phyloP scores from a whole-genome alignment of 2,797 vertebrate species.

The Chelon auratus region DNA sequence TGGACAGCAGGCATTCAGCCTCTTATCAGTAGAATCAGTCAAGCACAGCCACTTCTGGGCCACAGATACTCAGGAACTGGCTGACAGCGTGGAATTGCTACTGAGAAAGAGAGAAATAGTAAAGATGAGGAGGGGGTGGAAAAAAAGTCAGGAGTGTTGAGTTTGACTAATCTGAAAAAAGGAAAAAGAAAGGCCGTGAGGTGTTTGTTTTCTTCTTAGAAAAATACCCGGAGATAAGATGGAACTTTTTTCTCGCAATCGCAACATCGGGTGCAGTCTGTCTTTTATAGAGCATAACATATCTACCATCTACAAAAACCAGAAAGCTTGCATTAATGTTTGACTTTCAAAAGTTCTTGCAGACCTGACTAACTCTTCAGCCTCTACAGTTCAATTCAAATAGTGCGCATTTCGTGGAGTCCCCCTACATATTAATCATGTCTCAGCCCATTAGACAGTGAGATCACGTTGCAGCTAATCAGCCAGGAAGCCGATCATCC shows the following conservation, averaged over 20 bases:
- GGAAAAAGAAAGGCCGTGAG: slow-evolving; percentile 16
- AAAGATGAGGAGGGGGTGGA: slow-evolving; percentile 49
- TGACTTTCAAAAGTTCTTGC: slow-evolving; percentile 72
- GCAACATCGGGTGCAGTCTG: slow-evolving; percentile 41
- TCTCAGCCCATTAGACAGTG: slow-evolving; percentile 53
- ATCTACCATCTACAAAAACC: slow-evolving; percentile 62
- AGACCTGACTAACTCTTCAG: slow-evolving; percentile 32
- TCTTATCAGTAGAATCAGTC: slow-evolving; percentile 79
- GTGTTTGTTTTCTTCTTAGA: slow-evolving; percentile 57
- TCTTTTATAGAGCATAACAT: slow-evolving; percentile 31
- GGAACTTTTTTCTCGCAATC: slow-evolving; percentile 52
- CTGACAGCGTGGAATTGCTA: slow-evolving; percentile 71
- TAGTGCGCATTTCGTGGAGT: slow-evolving; percentile 35
- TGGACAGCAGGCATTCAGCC: slow-evolving; percentile 70
- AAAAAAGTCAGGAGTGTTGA: slow-evolving; percentile 9
- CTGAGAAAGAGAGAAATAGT: slow-evolving; percentile 61
- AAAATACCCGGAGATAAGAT: slow-evolving; percentile 58
- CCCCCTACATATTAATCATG: slow-evolving; percentile 42
- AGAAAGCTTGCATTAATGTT: slow-evolving; percentile 25
- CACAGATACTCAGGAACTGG: slow-evolving; percentile 72
- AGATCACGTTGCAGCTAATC: slow-evolving; percentile 51
- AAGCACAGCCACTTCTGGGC: slow-evolving; percentile 76
- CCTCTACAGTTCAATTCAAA: slow-evolving; percentile 30
- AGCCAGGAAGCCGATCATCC: slow-evolving; percentile 45
- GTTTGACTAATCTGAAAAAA: slow-evolving; percentile 46